These are phyloP conservation scores for Xenopus borealis DNA, from an alignment of 2,113 vertebrate species.

Conservation along the genomic window DNA sequence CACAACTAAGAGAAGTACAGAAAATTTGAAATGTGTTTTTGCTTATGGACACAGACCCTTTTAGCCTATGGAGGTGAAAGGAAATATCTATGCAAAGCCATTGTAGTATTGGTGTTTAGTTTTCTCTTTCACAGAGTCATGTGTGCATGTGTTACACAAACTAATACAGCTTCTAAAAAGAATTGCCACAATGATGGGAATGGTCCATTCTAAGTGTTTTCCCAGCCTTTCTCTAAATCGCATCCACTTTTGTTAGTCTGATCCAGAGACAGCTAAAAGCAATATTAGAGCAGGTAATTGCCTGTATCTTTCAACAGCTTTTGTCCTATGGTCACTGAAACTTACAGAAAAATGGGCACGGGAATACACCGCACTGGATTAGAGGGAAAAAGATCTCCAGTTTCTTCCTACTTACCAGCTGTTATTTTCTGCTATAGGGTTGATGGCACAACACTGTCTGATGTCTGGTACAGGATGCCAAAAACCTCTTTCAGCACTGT, in stretches of 20 bases:
- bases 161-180: slow-evolving; percentile 31
- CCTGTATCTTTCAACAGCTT: slow-evolving; percentile 89
- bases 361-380: slow-evolving; percentile 70
- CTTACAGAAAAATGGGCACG: slow-evolving; percentile 73
- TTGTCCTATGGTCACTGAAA: slow-evolving; percentile 81
- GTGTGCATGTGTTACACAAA: background rate
- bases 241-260: slow-evolving; percentile 74
- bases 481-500: slow-evolving; percentile 47
- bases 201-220: slow-evolving; percentile 63
- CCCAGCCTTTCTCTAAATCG: slow-evolving; percentile 77
- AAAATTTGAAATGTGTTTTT: too few species aligned
- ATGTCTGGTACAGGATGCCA: slow-evolving; percentile 63
- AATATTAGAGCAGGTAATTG: slow-evolving; percentile 92
- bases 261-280: slow-evolving; percentile 77
- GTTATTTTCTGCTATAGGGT: slow-evolving; percentile 66
- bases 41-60: too few species aligned
- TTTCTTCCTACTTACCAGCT: slow-evolving; percentile 85
- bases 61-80: too few species aligned
- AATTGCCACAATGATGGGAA: slow-evolving; percentile 54
- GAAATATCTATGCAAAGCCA: too few species aligned
- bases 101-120: background rate
- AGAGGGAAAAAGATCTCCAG: slow-evolving; percentile 65
- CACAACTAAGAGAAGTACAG: too few species aligned
- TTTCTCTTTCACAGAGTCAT: background rate
- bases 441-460: slow-evolving; percentile 65